These are phyloP conservation scores for Drosophila lacteicornis DNA, from an alignment of 1,140 invertebrate species.

Conservation along the genomic window DNA sequence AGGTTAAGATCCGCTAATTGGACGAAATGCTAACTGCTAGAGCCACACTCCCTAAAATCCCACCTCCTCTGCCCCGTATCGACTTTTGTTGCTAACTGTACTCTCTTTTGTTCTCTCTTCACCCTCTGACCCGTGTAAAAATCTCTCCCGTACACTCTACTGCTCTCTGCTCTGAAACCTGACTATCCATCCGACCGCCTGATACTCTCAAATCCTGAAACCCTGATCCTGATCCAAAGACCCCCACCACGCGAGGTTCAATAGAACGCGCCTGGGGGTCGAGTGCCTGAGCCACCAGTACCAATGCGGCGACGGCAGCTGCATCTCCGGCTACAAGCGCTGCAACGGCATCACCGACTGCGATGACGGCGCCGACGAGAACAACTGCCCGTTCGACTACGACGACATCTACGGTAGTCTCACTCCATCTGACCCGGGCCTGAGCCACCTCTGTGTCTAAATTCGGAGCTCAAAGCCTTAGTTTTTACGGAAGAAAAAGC, in stretches of 20 bases:
- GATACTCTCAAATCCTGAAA: conserved; percentile 1
- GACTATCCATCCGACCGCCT: conserved; percentile 29
- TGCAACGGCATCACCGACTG: conserved; percentile 89
- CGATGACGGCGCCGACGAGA: conserved; percentile 89
- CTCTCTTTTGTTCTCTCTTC: conserved; percentile 61
- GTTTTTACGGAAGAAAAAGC: background rate
- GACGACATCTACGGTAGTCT: conserved; percentile 75
- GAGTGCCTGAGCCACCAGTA: conserved; percentile 85
- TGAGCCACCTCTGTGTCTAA: conserved; percentile 2
- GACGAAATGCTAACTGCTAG: conserved; percentile 18
- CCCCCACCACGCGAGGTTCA: conserved; percentile 72
- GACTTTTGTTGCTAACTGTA: conserved; percentile 60
- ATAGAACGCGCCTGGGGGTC: conserved; percentile 69
- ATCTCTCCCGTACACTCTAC: conserved; percentile 25
- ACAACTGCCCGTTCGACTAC: conserved; percentile 86
- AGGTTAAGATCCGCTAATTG: conserved; percentile 7
- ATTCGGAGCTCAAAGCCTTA: background rate
- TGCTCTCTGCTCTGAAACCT: conserved; percentile 23
- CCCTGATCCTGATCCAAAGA: conserved; percentile 48
- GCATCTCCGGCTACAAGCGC: conserved; percentile 87
- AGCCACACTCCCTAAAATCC: background rate
- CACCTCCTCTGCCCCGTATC: background rate
- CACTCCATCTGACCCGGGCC: background rate
- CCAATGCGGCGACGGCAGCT: conserved; percentile 88
- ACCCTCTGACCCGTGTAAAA: conserved; percentile 26